Evolutionary conservation across 2,888 invertebrate species (phyloP).

Genomic region (Empis stercorea): DNA sequence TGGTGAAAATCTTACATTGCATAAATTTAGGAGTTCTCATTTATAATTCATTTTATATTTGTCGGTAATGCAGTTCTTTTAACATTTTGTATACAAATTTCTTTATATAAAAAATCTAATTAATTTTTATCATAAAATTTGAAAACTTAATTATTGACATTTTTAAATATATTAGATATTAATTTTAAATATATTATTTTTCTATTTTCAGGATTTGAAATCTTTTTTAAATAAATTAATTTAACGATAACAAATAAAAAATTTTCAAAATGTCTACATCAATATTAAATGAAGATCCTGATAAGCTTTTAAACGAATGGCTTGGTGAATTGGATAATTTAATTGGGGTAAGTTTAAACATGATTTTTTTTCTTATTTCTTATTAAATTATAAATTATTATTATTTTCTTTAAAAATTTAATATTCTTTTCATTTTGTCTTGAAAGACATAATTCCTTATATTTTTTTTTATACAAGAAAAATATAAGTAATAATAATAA

Average conservation of each 20-base stretch:
- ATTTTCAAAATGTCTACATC: slow-evolving; percentile 10
- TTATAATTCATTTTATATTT: too few species aligned
- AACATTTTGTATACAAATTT: too few species aligned
- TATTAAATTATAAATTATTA: neutral
- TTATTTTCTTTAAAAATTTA: neutral
- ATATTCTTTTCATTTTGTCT: neutral
- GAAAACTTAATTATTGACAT: too few species aligned
- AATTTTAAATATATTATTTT: neutral
- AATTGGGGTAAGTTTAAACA: slow-evolving; percentile 37
- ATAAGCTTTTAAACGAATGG: slow-evolving; percentile 43
- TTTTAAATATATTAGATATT: too few species aligned
- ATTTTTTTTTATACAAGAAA: neutral
- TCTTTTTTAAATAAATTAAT: neutral
- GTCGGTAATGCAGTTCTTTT: too few species aligned
- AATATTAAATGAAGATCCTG: slow-evolving; percentile 32
- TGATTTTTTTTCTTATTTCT: slow-evolving; percentile 12
- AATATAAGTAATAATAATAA: neutral
- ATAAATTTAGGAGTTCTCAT: too few species aligned
- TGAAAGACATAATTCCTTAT: neutral
- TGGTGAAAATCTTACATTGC: too few species aligned
- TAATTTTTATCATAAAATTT: too few species aligned
- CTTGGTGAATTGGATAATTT: slow-evolving; percentile 43
- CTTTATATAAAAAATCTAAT: too few species aligned
- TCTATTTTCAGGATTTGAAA: neutral
- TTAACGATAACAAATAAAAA: neutral